Evolutionary conservation across 2,113 vertebrate genomes (phyloP), one percentile per base, ranked within the genome.

Genomic region (Caloenas nicobarica): DNA sequence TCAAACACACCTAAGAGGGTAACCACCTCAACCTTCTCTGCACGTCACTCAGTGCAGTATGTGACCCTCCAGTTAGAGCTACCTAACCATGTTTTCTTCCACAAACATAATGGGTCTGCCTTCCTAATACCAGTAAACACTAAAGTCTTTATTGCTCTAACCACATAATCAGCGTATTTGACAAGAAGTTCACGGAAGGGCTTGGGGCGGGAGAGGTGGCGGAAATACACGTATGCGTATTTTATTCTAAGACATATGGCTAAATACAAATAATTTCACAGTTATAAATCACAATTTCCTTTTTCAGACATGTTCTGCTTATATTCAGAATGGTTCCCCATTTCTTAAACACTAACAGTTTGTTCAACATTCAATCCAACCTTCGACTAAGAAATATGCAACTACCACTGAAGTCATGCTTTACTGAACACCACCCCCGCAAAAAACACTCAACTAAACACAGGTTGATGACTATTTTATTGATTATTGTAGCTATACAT

Each of bases 1-100:
- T 10, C 31, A 83, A 73, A 73, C 5, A 40, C 11, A 36, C 1
- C 0, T 2, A 56, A 46, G 13, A 62, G 26, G 7, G 5, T 11
- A 57, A 78, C 5, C 42, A 69, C n/a, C 11, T 61, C 31, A 69
- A 42, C 24, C n/a, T 40, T 58, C 58, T 40, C 76, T 25, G 16
- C 51, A 48, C 8, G 2, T 34, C 42, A 77, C 71, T 78, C 73
- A 18, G 21, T 6, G 44, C 17, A 91, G 25, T 24, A 66, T 28
- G 22, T 9, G 21, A 73, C 28, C 3, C 71, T 34, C 16, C 24
- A 74, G 26, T 58, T 21, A 34, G 4, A 82, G 44, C 21, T 54
- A 69, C 23, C 1, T 0, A 54, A 82, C 7, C 11, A 54, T 24
- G 44, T 83, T 42, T 40, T 50, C 38, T 76, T 78, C 48, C 33